phyloP scores from a whole-genome alignment of 1,140 invertebrate species.

The Lethrus apterus region DNA sequence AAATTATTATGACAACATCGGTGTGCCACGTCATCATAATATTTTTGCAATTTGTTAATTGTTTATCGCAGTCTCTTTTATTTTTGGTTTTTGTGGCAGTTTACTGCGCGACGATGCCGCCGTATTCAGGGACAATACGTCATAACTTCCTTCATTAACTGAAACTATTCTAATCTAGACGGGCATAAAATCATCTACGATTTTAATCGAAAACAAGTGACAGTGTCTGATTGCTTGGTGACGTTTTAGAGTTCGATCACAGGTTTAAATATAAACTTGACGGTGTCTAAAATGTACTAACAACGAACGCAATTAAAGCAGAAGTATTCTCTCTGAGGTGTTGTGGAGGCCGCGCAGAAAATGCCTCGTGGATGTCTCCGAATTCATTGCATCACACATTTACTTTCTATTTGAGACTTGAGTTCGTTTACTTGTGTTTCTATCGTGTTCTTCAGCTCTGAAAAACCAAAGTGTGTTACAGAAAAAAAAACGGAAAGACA shows the following conservation, averaged over 20 bases:
- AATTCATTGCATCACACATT: constrained; percentile 81
- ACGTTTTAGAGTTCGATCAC: constrained; percentile 14
- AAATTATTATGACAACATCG: constrained; percentile 36
- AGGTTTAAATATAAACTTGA: constrained; percentile 12
- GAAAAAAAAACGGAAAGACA: too few relatives aligned
- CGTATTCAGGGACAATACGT: constrained; percentile 14
- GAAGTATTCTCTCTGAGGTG: constrained; percentile 11
- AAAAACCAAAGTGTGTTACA: constrained; percentile 40
- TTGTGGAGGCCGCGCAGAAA: constrained; percentile 30
- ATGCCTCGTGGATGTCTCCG: constrained; percentile 33
- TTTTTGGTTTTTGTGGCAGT: constrained; percentile 14
- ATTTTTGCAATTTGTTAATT: constrained; percentile 40
- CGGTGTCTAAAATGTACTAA: too few relatives aligned
- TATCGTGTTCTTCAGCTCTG: constrained; percentile 92
- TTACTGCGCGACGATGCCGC: constrained; percentile 16
- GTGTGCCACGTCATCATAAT: constrained; percentile 33
- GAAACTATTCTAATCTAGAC: too few relatives aligned
- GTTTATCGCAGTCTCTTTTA: constrained; percentile 43
- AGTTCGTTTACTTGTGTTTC: constrained; percentile 91
- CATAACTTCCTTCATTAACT: too few relatives aligned
- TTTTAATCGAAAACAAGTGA: too few relatives aligned
- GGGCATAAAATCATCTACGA: too few relatives aligned
- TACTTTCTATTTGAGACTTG: constrained; percentile 89
- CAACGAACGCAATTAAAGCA: too few relatives aligned
- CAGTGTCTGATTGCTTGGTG: too few relatives aligned